phyloP scores from a whole-genome alignment of 2,888 invertebrate species.

The Pollenia amentaria region DNA sequence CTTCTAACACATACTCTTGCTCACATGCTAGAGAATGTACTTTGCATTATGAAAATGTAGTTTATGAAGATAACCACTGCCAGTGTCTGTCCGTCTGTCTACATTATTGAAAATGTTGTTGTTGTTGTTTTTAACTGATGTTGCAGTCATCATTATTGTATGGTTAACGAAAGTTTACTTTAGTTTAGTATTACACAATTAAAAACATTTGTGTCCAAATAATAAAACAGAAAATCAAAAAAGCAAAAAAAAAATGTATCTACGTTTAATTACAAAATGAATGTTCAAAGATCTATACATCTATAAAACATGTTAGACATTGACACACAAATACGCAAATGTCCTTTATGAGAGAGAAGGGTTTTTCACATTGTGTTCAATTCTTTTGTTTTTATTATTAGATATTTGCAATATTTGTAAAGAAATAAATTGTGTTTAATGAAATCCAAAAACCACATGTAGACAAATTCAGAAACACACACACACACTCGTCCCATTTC shows the following conservation, averaged over 20 bases:
- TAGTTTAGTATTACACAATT: constrained; percentile 78
- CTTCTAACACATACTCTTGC: neutral
- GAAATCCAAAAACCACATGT: constrained; percentile 55
- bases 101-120: constrained; percentile 66
- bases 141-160: constrained; percentile 34
- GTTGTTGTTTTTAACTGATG: constrained; percentile 54
- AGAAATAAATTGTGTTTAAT: constrained; percentile 61
- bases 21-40: constrained; percentile 6
- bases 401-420: constrained; percentile 68
- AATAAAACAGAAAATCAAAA: constrained; percentile 50
- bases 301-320: constrained; percentile 55
- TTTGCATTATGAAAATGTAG: constrained; percentile 5
- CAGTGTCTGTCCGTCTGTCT: constrained; percentile 25
- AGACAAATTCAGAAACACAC: constrained; percentile 32
- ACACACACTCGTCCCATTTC: too few relatives aligned
- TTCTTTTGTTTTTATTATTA: constrained; percentile 52
- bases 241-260: constrained; percentile 5
- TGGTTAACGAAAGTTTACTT: constrained; percentile 71
- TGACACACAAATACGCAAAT: constrained; percentile 12
- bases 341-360: constrained; percentile 35
- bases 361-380: constrained; percentile 31
- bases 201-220: constrained; percentile 75
- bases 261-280: constrained; percentile 70
- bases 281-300: constrained; percentile 53
- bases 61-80: constrained; percentile 43